Evolutionary conservation across 2,888 invertebrate species (phyloP), one percentile per base, ranked within the genome.

Genomic region (Dasysyrphus tricinctus): DNA sequence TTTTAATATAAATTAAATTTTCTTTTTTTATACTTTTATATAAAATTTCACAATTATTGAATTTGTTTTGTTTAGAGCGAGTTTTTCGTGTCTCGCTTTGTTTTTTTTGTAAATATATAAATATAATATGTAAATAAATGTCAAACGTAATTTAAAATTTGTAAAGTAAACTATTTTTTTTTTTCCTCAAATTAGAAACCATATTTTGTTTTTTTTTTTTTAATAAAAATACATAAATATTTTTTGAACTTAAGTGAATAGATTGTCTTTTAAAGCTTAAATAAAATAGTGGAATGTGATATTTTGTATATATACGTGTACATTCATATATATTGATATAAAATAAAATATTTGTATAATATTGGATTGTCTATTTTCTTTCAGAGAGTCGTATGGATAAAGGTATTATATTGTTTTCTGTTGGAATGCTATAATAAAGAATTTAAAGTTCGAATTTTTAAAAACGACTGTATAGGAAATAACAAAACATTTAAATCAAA

Each of bases 21-120:
- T 42, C 49, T 74, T 47, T 80, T 49, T 49, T 47, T 69, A 70
- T 65, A 65, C 56, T 61, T 78, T 44, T 16, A 49, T 65, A 59
- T 73, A 76, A 80, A 57, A 74, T 70, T 84, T 78, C 81, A 81
- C 85, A 81, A 74, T 78, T 59, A 24, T 39, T 70, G 44, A 65
- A 44, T 80, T 80, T 69, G 61, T 77, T 84, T 80, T 80, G 63
- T 78, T 81, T 86, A 86, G 70, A 86, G 86, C 86, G 82, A 86
- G 86, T 86, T 16, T 69, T 14, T 69, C 16, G 65, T 80, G 42
- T 78, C 81, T 86, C 86, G 79, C 86, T 82, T 73, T 73, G 16
- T 76, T 34, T 65, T 67, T 24, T 65, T 34, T 67, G 47, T 79
- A 67, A 37, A 82, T 80, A 85, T 72, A 72, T 54, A 67, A 57